Base-by-base conservation (phyloP, 53 echinoderm and acorn worm genomes). In the Temnopleurus reevesii region DNA sequence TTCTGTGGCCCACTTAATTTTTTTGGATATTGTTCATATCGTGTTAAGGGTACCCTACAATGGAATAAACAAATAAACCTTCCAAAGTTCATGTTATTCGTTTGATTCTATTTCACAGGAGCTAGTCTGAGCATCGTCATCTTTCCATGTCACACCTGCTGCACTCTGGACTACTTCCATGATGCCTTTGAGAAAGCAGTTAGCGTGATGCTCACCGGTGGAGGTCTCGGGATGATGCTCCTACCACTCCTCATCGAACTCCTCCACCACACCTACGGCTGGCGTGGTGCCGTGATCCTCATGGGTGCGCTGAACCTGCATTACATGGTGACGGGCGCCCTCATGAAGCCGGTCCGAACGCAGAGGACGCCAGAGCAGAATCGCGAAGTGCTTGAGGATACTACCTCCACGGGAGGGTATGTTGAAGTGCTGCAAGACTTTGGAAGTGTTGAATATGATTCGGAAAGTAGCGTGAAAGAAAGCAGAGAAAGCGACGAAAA, bases 141-240 rank as follows among this genome's bases (percentile, higher is more conserved):
- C 36, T 35, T 76, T 76, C 76, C 76, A 0, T 13, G 4, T 5
- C 76, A 36, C 38, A 43, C 43, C 19, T 13, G 17, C 17, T 8
- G 35, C 13, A 76, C 76, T n/a, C 76, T 76, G 7, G 76, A 76
- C 76, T 38, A 76, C 76, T 76, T 76, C 36, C 76, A 34, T 0
- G 43, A 76, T 15, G 21, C 36, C 21, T 76, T 38, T 19, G 76
- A 76, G 76, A 35, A 43, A 8, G 76, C 38, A 9, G 43, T 76
- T n/a, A 76, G 76, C 29, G 36, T 76, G 13, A 35, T 38, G 4
- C 76, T 76, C 1, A 76, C 76, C 2, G 76, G 76, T 35, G 76
- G 76, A 3, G 76, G 76, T 15, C 36, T 76, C 13, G 76, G 76
- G 2, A 76, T 76, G 38, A 76, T 76, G 76, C 29, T 76, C 26